phyloP scores from a whole-genome alignment of 2,888 invertebrate species.

The Oscheius sp. region DNA sequence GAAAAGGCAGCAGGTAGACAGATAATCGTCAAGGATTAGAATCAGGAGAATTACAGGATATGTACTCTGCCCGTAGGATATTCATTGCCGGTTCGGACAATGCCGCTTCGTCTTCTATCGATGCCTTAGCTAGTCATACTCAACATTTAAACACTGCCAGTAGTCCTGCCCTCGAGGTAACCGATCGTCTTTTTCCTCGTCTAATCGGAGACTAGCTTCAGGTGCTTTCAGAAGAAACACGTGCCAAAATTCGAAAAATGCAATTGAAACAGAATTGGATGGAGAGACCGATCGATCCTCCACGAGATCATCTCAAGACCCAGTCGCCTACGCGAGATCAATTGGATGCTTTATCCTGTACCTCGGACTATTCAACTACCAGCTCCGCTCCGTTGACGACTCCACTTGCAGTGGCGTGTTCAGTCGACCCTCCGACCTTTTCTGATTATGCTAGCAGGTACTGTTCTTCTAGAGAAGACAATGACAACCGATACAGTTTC shows the following conservation, averaged over 20 bases:
- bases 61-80: slow-evolving; percentile 67
- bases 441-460: slow-evolving; percentile 60
- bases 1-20: slow-evolving; percentile 38
- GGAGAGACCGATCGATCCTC: slow-evolving; percentile 30
- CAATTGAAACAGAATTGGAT: slow-evolving; percentile 61
- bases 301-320: slow-evolving; percentile 31
- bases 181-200: background rate
- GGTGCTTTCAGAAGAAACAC: slow-evolving; percentile 65
- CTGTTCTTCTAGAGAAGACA: background rate
- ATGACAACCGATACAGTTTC: slow-evolving; percentile 22
- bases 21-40: too few species aligned
- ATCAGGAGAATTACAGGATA: slow-evolving; percentile 34
- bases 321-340: slow-evolving; percentile 48
- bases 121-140: slow-evolving; percentile 63
- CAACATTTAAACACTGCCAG: slow-evolving; percentile 63
- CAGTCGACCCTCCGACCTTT: slow-evolving; percentile 44
- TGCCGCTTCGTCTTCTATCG: slow-evolving; percentile 45
- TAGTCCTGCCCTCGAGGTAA: slow-evolving; percentile 58
- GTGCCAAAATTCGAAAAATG: slow-evolving; percentile 67
- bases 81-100: slow-evolving; percentile 65
- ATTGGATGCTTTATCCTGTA: slow-evolving; percentile 59
- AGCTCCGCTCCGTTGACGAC: slow-evolving; percentile 53
- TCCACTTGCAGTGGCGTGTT: slow-evolving; percentile 50
- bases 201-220: slow-evolving; percentile 15
- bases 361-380: slow-evolving; percentile 66